A percentile compares a stretch with the other conserved stretches of the same genome.
These are phyloP conservation scores for Platycheirus rosarum DNA, from an alignment of 2,888 invertebrate genomes.

Conservation along the genomic window DNA sequence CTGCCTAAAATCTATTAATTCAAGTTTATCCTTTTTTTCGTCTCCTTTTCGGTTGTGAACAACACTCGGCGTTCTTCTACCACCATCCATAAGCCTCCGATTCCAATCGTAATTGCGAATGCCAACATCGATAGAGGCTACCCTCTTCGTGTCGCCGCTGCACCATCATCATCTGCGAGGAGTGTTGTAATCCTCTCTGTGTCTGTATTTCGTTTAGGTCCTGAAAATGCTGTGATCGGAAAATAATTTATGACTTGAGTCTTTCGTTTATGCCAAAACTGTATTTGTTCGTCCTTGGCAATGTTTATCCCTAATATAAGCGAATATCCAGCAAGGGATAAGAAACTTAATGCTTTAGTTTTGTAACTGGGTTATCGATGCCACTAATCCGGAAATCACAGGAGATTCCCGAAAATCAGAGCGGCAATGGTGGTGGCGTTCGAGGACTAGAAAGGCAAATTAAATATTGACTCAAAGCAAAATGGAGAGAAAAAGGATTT, in stretches of 20 bases:
- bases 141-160: not conserved
- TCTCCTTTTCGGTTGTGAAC: conserved; percentile 17
- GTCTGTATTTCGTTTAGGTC: conserved; percentile 23
- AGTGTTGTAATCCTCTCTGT: conserved; percentile 46
- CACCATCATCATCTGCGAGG: not conserved
- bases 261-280: conserved; percentile 49
- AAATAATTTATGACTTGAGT: conserved; percentile 70
- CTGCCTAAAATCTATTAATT: conserved; percentile 70
- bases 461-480: conserved; percentile 70
- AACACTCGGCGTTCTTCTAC: conserved; percentile 20
- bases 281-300: conserved; percentile 57
- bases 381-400: conserved; percentile 59
- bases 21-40: conserved; percentile 52
- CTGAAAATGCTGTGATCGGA: conserved; percentile 54
- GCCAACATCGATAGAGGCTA: conserved; percentile 42
- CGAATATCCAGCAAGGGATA: conserved; percentile 35
- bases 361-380: conserved; percentile 62
- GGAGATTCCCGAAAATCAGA: conserved; percentile 36
- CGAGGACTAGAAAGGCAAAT: conserved; percentile 43
- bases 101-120: conserved; percentile 47
- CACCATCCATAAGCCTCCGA: conserved; percentile 35
- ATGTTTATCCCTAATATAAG: not conserved
- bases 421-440: not conserved
- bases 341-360: conserved; percentile 50
- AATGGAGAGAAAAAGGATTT: conserved; percentile 32